Evolutionary conservation across 2,797 vertebrate genomes (phyloP).

Genomic region (Dromococcyx pavoninus): DNA sequence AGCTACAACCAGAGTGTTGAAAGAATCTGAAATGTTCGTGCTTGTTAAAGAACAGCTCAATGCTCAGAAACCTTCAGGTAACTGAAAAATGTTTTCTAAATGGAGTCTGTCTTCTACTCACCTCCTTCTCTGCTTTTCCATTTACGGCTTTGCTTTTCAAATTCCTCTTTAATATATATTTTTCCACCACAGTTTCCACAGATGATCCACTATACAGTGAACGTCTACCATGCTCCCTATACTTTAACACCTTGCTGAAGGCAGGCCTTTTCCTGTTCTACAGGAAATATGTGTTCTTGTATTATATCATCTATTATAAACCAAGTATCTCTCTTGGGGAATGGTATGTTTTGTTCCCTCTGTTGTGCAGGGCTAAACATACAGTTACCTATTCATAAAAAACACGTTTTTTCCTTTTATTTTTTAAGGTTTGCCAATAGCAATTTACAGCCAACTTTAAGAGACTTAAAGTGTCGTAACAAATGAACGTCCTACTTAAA

Average conservation of each 20-base stretch:
- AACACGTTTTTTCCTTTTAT: neutral
- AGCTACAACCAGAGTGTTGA: neutral
- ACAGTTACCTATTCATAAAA: neutral
- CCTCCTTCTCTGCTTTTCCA: neutral
- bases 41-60: neutral
- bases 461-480: conserved; percentile 32
- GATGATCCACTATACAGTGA: neutral
- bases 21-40: neutral
- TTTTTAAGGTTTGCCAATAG: conserved; percentile 26
- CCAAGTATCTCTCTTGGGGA: neutral
- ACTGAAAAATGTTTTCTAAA: neutral
- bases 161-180: neutral
- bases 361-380: neutral
- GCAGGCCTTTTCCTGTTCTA: neutral
- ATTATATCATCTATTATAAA: neutral
- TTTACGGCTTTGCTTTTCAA: neutral
- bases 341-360: neutral
- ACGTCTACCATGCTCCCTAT: neutral
- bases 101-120: neutral
- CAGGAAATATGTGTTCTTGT: neutral
- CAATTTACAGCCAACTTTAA: conserved; percentile 43
- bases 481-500: conserved; percentile 10
- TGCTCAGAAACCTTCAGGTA: neutral
- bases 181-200: neutral
- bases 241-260: neutral